Evolutionary conservation across 2,797 vertebrate species (phyloP).

Genomic region (Lacerta viridis): DNA sequence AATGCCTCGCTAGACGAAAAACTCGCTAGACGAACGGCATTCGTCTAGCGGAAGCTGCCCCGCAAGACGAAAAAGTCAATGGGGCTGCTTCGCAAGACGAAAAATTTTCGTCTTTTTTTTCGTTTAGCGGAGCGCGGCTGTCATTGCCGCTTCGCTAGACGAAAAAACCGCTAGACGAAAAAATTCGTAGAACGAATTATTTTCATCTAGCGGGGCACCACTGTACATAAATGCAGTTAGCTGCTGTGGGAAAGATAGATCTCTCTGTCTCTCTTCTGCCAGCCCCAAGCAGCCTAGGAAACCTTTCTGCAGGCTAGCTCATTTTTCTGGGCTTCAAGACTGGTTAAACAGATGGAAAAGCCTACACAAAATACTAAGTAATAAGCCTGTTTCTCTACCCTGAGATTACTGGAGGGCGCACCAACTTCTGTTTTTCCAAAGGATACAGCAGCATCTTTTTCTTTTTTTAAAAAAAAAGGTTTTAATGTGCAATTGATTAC

Average conservation of each 20-base stretch:
- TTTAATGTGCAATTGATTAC: background rate
- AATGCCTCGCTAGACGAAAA: no score
- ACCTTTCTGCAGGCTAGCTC: background rate
- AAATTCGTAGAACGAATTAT: no score
- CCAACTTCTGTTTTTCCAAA: conserved; percentile 9
- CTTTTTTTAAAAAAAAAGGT: background rate
- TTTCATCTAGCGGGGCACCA: no score
- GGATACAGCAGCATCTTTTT: background rate
- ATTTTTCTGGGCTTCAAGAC: background rate
- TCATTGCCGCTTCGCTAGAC: no score
- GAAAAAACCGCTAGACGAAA: no score
- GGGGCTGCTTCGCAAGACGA: no score
- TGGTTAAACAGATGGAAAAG: background rate
- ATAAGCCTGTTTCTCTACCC: background rate
- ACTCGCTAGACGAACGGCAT: no score
- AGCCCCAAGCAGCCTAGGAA: background rate
- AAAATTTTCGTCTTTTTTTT: no score
- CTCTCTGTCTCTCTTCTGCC: background rate
- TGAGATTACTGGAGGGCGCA: background rate
- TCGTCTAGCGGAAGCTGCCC: no score
- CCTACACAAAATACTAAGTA: background rate
- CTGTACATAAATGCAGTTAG: background rate
- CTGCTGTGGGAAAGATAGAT: background rate
- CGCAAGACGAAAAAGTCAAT: no score
- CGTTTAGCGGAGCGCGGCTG: no score